Base-by-base conservation (phyloP, 1,140 invertebrate genomes). In the Pogonomyrmex barbatus region DNA sequence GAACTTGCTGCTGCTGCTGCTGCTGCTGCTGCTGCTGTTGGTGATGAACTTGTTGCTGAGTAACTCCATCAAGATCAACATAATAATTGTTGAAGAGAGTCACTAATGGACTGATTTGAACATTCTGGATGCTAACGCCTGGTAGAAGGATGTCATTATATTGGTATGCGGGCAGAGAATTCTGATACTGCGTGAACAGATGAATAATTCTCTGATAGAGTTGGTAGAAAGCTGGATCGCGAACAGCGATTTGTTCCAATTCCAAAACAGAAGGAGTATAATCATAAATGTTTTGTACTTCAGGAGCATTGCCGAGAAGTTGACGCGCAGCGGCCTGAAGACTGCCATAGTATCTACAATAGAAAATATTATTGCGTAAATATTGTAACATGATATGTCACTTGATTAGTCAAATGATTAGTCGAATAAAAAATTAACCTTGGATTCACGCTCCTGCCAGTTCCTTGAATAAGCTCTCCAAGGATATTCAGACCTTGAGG, bases 121-220 rank as follows among this genome's bases (percentile, higher is more conserved):
- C 96, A 36, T 95, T 95, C 82, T 97, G 94, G 63, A 97, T 96
- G 4, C 93, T 93, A 30, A 97, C 96, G 36, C 96, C 96, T n/a
- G 96, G 95, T 58, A 96, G 94, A n/a, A 94, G 91, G 3, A 97
- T 93, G 90, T 97, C 96, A 85, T 97, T 96, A 84, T 95, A 94
- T 79, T 96, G 96, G 92, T 97, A 97, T 36, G 96, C 95, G 24
- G 96, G 95, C 1, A 97, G 93, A 71, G 95, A 95, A 73, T 96
- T 90, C 73, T 96, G 96, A 93, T 96, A 95, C 60, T 94, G 92
- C 24, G 95, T 88, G 93, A 96, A 95, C 9, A 96, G 88, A 6
- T 93, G 90, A 70, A 96, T 91, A 42, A 96, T 92, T 79, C 92
- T 94, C 75, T 95, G 94, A 89, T 91, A 94, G 17, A 96, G 93